Evolutionary conservation across 2,888 invertebrate species (phyloP), one percentile per base, ranked within the genome.

Genomic region (Drosophila kambysellisi): DNA sequence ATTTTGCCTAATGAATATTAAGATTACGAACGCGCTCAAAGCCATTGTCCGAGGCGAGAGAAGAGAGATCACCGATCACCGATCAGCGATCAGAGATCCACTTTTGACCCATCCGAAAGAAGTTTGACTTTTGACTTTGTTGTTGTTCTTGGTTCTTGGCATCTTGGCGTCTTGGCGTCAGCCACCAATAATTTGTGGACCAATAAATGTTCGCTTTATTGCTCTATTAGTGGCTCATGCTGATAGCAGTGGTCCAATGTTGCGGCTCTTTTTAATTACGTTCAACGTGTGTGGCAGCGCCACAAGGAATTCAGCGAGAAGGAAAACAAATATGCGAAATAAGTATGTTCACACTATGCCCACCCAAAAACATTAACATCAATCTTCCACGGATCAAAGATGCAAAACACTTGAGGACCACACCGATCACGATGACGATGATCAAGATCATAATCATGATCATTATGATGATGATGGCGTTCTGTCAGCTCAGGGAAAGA

Each of bases 331-430:
- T 83, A 91, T 88, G 89, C 88, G 85, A 89, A 89, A 91, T 89
- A 90, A 91, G 83, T 85, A 88, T 91, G 91, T 91, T 91, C 91
- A 91, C 91, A 91, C 91, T 88, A 90, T 79, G 88, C 83, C 83
- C 77, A 80, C 79, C 82, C 82, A 57, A 56, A 57, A 88, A 82
- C 86, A 86, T 91, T 90, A 91, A 89, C 91, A 92, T 92, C 92
- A 92, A 92, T 92, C 91, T 91, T 92, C 83, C 89, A 90, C 89
- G 92, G 92, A 92, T 92, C 91, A 92, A 90, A 79, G 90, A 89
- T 90, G 88, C 88, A 88, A 91, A 88, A 88, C 90, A 90, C 88
- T 88, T 84, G 78, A 80, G 77, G 81, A 87, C 83, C 85, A 89
- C 88, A 88, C 88, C 82, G 76, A 85, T 81, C 65, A 83, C 67